Evolutionary conservation across 2,113 vertebrate genomes (phyloP).

Genomic region (Trichomycterus rosablanca): DNA sequence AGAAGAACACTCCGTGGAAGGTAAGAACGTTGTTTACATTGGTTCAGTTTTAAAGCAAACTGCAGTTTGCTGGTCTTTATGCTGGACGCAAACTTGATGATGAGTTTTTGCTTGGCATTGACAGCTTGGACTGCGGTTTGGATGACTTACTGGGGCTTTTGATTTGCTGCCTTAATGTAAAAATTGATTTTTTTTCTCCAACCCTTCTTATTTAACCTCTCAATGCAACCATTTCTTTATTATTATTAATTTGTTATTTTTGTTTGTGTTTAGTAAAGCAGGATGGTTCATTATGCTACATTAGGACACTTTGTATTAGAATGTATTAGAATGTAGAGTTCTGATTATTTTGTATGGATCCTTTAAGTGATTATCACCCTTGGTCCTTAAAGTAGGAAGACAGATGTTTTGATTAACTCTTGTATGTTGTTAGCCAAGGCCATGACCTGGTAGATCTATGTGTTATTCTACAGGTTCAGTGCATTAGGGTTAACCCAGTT

Average conservation of each 20-base stretch:
- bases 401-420: background rate
- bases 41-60: slow-evolving; percentile 28
- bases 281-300: no score
- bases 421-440: background rate
- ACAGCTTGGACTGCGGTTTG: slow-evolving; percentile 74
- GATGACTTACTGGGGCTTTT: slow-evolving; percentile 63
- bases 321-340: no score
- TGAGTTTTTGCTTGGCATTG: slow-evolving; percentile 56
- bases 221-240: slow-evolving; percentile 24
- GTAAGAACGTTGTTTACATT: slow-evolving; percentile 58
- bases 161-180: slow-evolving; percentile 32
- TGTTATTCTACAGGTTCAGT: background rate
- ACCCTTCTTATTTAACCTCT: slow-evolving; percentile 21
- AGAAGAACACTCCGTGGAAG: slow-evolving; percentile 70
- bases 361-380: slow-evolving; percentile 11
- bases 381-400: slow-evolving; percentile 8
- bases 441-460: background rate
- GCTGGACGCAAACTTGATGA: slow-evolving; percentile 45
- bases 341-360: slow-evolving; percentile 7
- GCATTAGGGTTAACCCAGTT: slow-evolving; percentile 15
- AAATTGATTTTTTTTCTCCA: slow-evolving; percentile 40
- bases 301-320: no score
- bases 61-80: slow-evolving; percentile 38
- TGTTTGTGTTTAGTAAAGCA: no score
- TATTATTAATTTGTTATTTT: slow-evolving; percentile 24